Conservation (phyloP, 2,113 vertebrate genomes). For the Albula goreensis region DNA sequence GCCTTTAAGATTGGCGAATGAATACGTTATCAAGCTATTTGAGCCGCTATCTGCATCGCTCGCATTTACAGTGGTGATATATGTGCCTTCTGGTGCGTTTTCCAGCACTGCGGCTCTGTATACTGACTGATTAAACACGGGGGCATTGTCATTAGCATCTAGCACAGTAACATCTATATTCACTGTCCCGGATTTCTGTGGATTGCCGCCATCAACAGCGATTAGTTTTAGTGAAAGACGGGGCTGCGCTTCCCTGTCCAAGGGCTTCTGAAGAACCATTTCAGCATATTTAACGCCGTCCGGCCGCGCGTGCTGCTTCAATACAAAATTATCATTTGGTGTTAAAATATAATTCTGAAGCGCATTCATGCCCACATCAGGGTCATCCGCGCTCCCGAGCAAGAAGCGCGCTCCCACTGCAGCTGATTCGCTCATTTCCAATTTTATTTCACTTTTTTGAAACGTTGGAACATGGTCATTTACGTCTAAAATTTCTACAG, state of each 20-base stretch:
- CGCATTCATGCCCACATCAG: constrained; percentile 50
- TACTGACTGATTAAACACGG: constrained; percentile 55
- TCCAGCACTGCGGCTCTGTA: constrained; percentile 56
- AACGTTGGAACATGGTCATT: constrained; percentile 57
- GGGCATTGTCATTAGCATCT: constrained; percentile 70
- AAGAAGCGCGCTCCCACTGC: constrained; percentile 48
- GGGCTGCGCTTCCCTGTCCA: constrained; percentile 63
- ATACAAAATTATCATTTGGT: constrained; percentile 51
- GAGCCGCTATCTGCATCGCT: constrained; percentile 62
- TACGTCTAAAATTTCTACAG: constrained; percentile 54
- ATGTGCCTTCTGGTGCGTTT: constrained; percentile 47
- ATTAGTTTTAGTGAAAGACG: constrained; percentile 56
- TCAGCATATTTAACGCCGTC: constrained; percentile 61
- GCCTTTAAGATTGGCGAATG: constrained; percentile 52
- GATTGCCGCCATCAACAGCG: constrained; percentile 66
- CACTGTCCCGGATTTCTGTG: constrained; percentile 50
- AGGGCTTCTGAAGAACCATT: constrained; percentile 59
- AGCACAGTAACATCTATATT: constrained; percentile 57
- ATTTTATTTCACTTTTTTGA: not conserved
- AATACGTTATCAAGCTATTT: constrained; percentile 65
- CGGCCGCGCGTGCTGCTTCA: constrained; percentile 44
- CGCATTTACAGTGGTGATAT: constrained; percentile 54
- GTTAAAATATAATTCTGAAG: constrained; percentile 51
- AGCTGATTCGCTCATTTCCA: constrained; percentile 55
- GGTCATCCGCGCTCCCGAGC: constrained; percentile 45